Evolutionary conservation across 2,113 vertebrate genomes (phyloP).

Genomic region (Sterna hirundo): DNA sequence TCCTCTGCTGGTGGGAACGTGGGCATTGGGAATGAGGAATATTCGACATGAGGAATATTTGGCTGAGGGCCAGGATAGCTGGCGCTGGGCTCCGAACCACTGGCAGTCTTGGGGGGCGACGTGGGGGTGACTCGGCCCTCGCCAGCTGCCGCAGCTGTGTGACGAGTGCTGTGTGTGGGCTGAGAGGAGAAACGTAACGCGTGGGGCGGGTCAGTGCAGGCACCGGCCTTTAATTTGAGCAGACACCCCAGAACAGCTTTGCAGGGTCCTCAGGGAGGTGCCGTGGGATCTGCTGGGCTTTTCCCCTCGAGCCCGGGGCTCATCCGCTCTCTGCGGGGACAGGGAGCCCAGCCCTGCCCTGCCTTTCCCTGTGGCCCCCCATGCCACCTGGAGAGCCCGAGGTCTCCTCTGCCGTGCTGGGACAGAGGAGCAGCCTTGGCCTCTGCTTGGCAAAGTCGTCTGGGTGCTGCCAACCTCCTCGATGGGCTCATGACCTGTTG

Average conservation of each 20-base stretch:
- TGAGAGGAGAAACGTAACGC: not conserved
- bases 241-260: not conserved
- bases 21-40: not conserved
- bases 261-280: not conserved
- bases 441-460: not conserved
- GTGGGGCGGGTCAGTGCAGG: not conserved
- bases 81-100: rapidly evolving
- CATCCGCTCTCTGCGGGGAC: not conserved
- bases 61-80: not conserved
- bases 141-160: not conserved
- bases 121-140: rapidly evolving
- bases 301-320: not conserved
- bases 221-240: not conserved
- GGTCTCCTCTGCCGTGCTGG: not conserved
- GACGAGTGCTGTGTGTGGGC: not conserved
- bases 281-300: not conserved
- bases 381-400: rapidly evolving
- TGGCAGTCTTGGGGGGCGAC: rapidly evolving
- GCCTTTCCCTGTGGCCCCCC: rapidly evolving
- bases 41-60: not conserved
- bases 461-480: rapidly evolving
- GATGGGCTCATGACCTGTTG: not conserved
- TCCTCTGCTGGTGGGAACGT: not conserved
- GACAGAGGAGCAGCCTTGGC: not conserved
- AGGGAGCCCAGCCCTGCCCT: rapidly evolving